phyloP scores from a whole-genome alignment of 2,113 vertebrate species.

The Calyptommatus sinebrachiatus region DNA sequence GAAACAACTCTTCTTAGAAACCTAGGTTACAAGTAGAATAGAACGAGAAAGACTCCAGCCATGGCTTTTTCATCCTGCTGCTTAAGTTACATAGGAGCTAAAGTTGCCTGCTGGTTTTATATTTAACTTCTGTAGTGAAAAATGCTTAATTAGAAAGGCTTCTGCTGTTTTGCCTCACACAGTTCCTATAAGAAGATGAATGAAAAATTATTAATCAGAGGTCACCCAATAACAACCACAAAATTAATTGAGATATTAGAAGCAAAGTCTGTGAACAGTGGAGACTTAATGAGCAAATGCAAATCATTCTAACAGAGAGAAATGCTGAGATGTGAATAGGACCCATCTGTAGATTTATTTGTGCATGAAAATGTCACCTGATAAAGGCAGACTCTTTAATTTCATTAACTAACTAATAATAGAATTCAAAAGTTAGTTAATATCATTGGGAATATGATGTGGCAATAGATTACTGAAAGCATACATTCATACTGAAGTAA shows the following conservation, averaged over 20 bases:
- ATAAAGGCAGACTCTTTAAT: not conserved
- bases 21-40: too few species aligned
- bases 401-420: not conserved
- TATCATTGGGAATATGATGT: not conserved
- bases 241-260: not conserved
- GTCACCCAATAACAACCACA: not conserved
- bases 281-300: not conserved
- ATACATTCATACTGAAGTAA: not conserved
- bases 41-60: too few species aligned
- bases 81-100: too few species aligned
- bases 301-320: not conserved
- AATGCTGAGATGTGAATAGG: not conserved
- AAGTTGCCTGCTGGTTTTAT: too few species aligned
- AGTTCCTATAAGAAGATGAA: not conserved
- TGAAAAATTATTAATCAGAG: not conserved
- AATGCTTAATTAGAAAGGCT: too few species aligned
- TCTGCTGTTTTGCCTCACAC: not conserved
- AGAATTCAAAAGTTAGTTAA: not conserved
- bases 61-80: too few species aligned
- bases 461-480: not conserved
- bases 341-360: constrained; percentile 1
- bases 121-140: too few species aligned
- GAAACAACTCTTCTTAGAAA: too few species aligned
- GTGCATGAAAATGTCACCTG: not conserved
- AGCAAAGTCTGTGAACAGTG: not conserved